A percentile compares a stretch with the other conserved stretches of the same genome.
These are phyloP conservation scores for Ornithorhynchus anatinus DNA, from an alignment of 2,113 vertebrate species.

Conservation along the genomic window DNA sequence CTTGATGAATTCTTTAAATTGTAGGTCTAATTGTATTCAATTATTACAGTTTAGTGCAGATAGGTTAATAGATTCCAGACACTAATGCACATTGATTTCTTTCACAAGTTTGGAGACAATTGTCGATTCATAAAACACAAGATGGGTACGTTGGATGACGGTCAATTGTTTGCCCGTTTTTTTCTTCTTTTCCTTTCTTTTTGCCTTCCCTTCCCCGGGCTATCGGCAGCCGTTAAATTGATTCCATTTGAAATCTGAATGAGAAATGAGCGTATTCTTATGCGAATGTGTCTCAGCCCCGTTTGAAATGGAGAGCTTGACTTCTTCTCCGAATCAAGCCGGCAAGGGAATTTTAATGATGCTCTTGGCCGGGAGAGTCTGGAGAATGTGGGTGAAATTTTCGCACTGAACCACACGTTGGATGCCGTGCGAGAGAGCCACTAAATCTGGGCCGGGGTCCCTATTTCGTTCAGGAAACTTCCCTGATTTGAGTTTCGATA, in stretches of 20 bases:
- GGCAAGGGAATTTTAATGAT: conserved; percentile 62
- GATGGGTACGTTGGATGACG: conserved; percentile 50
- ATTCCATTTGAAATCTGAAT: conserved; percentile 61
- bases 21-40: conserved; percentile 65
- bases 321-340: conserved; percentile 60
- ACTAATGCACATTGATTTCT: conserved; percentile 64
- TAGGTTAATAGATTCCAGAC: conserved; percentile 62
- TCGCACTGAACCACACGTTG: too few relatives aligned
- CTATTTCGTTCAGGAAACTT: too few relatives aligned
- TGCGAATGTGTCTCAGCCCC: conserved; percentile 47
- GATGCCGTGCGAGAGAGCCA: too few relatives aligned
- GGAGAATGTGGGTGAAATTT: conserved; percentile 26
- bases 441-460: too few relatives aligned
- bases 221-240: conserved; percentile 58
- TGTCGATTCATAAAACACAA: conserved; percentile 58
- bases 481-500: background rate
- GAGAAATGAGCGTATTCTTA: conserved; percentile 59
- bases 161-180: conserved; percentile 19
- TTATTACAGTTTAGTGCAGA: conserved; percentile 53
- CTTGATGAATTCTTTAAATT: conserved; percentile 53
- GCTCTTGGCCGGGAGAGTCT: conserved; percentile 52
- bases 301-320: conserved; percentile 65
- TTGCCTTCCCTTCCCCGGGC: conserved; percentile 31
- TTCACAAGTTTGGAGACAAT: conserved; percentile 60
- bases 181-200: background rate